phyloP scores from a whole-genome alignment of 1,140 invertebrate genomes.

The Trichonephila clavipes region DNA sequence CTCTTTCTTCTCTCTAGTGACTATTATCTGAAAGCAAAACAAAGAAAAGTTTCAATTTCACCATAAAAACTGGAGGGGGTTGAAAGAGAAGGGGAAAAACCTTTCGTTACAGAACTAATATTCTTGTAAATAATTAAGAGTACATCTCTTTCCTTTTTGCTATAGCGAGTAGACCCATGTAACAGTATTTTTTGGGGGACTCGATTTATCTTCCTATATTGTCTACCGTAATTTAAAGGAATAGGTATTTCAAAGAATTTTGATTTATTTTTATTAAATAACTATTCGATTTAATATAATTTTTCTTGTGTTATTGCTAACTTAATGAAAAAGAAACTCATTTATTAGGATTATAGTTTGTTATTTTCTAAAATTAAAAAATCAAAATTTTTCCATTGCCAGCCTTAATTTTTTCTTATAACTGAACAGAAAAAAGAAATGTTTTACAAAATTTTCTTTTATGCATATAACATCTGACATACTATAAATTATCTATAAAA shows the following conservation, averaged over 20 bases:
- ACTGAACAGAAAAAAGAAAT: too few species aligned
- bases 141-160: slow-evolving; percentile 13
- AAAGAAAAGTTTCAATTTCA: slow-evolving; percentile 49
- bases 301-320: background rate
- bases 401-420: too few species aligned
- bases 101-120: background rate
- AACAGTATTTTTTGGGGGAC: background rate
- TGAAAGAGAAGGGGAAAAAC: slow-evolving; percentile 39
- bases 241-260: background rate
- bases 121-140: slow-evolving; percentile 29
- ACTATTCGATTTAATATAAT: background rate
- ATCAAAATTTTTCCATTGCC: too few species aligned
- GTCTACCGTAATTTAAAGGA: background rate
- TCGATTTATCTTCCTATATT: background rate
- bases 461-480: too few species aligned
- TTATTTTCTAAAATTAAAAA: too few species aligned
- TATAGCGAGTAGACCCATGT: background rate
- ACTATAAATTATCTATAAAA: too few species aligned
- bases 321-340: background rate
- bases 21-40: background rate
- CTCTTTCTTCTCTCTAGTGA: background rate
- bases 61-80: slow-evolving; percentile 47
- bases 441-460: too few species aligned
- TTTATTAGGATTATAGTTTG: too few species aligned
- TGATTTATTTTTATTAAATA: background rate